Evolutionary conservation across 2,888 invertebrate genomes (phyloP).

Genomic region (Sesamia inferens): DNA sequence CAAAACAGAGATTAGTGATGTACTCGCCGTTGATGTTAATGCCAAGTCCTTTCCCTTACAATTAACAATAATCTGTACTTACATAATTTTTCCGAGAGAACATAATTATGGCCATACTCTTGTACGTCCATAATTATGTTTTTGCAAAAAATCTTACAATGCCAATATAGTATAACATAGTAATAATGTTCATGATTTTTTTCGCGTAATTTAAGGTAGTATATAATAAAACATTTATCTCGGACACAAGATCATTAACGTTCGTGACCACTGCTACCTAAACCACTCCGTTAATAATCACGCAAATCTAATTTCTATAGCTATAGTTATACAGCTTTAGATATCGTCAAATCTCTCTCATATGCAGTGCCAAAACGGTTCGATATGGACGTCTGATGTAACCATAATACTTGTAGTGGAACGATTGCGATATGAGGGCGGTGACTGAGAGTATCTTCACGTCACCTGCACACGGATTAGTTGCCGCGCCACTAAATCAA

Average conservation of each 20-base stretch:
- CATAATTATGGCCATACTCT: too few relatives aligned
- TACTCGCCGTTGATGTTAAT: too few relatives aligned
- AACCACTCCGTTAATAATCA: background rate
- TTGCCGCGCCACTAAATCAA: constrained; percentile 22
- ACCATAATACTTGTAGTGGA: constrained; percentile 30
- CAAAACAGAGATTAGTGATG: too few relatives aligned
- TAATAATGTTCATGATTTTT: background rate
- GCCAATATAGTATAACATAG: background rate
- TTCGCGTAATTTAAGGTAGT: background rate
- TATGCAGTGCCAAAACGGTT: background rate
- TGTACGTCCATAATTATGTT: background rate
- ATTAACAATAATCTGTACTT: background rate
- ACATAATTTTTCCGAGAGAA: background rate
- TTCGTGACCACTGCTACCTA: background rate
- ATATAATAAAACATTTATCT: background rate
- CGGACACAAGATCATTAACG: background rate
- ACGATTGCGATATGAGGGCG: background rate
- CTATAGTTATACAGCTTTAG: background rate
- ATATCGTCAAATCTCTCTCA: constrained; percentile 1
- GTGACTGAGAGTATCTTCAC: constrained; percentile 37
- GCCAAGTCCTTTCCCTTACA: too few relatives aligned
- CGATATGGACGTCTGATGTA: background rate
- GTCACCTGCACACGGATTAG: constrained; percentile 23
- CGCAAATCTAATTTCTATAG: background rate
- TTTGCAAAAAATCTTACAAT: background rate